Base-by-base conservation (phyloP, 2,888 invertebrate species). In the Rambutsinella grinnellia region DNA sequence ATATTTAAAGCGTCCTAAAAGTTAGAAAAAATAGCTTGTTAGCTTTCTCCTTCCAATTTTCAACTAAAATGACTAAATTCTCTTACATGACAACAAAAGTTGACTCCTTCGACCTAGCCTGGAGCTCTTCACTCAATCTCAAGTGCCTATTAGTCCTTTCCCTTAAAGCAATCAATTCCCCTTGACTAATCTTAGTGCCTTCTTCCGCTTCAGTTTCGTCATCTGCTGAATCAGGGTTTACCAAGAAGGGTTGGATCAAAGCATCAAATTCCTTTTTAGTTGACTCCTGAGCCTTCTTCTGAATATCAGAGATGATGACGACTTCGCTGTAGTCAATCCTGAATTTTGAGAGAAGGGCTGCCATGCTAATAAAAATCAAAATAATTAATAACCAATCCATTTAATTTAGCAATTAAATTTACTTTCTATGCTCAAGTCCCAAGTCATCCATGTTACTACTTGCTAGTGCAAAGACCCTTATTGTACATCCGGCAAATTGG, bases 321-420 rank as follows among this genome's bases (percentile, higher is more conserved):
- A 99, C 89, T 84, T 96, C 94, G 0, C 94, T 93, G 87, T 94
- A 98, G 86, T 96, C 94, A 84, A 99, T 95, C 15, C 99, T 91
- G 88, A 99, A 97, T 88, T 99, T 98, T 0, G 93, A 90, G 83
- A 99, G 88, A 68, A 99, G 89, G 85, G 94, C 93, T 3, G 95
- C 95, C 96, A 99, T 96, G 86, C 97, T 97, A 87, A 79, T 81
- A 79, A 58, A 13, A 21, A n/a, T 10, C 10, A 57, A 57, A 57
- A 26, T 17, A 8, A 5, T 8, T 36, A 36, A 8, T 36, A 36
- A 13, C 36, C 13, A 5, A 8, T 13, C 13, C 36, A 36, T 10
- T 10, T 44, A 6, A 44, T 10, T 44, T 44, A 10, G 13, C 5
- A 36, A 36, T 8, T 13, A 36, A 36, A 36, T 90, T 87, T 87